Base-by-base conservation (phyloP, 2,797 vertebrate species). In the Peromyscus melanophrys region DNA sequence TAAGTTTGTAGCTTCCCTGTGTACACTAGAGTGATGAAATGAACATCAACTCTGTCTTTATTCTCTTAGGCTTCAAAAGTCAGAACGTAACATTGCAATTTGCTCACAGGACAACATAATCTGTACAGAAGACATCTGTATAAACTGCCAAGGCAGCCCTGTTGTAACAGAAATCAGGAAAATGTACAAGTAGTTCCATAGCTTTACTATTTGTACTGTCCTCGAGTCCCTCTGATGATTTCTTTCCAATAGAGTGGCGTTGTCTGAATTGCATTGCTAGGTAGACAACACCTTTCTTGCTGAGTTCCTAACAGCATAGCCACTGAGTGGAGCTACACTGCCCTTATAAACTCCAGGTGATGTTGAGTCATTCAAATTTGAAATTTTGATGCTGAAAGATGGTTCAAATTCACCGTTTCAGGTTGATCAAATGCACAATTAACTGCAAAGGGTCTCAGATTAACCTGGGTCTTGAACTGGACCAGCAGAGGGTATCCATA, bases 341-440 rank as follows among this genome's bases (percentile, higher is more conserved):
- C 4, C 49, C 27, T 23, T 92, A 37, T 25, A 77, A 85, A 94
- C 87, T 93, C 46, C 90, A 82, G 61, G 40, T 77, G 95, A 94
- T 37, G 76, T 49, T 95, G 52, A 97, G 49, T 78, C 29, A 52
- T 16, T 16, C 55, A 19, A n/a, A 52, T 69, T 94, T 85, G 75
- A 97, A 93, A 95, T 52, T 61, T 80, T 96, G 25, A 69, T 92
- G 78, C 67, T 95, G 52, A 91, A 93, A 89, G 17, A 92, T 75
- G n/a, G 92, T 67, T 65, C 43, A 89, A 34, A 81, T 69, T 94
- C 49, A 96, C 46, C 23, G 92, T 37, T 95, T 94, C 92, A 95
- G n/a, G 27, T 77, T 92, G 78, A 91, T 94, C 71, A 96, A 96
- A 97, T 96, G 57, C 86, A 97, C 71, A 95, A 89, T 94, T 97